Evolutionary conservation across 2,113 vertebrate species (phyloP).

Genomic region (Phalacrocorax aristotelis): DNA sequence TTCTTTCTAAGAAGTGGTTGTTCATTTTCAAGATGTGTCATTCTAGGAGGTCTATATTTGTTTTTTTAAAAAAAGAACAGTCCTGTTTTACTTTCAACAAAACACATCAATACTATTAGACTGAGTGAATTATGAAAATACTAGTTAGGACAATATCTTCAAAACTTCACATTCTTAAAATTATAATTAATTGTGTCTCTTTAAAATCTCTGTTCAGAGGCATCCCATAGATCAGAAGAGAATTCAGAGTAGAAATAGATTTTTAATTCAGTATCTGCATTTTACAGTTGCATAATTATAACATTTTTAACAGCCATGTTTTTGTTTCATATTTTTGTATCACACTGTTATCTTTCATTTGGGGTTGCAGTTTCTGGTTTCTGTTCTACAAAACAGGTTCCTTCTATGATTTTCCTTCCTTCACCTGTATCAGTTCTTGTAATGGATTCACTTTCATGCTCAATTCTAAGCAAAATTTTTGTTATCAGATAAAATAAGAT

Average conservation of each 20-base stretch:
- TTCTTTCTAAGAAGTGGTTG: not conserved
- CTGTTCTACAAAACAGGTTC: not conserved
- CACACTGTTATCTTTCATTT: not conserved
- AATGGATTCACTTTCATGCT: not conserved
- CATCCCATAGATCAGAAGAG: not conserved
- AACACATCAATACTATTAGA: not conserved
- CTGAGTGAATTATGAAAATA: not conserved
- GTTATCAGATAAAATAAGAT: slow-evolving; percentile 17
- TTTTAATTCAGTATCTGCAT: not conserved
- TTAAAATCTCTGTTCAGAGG: not conserved
- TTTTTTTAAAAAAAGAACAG: not conserved
- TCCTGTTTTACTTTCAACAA: not conserved
- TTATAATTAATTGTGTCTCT: not conserved
- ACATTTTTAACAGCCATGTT: not conserved
- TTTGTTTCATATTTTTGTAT: not conserved
- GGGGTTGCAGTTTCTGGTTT: not conserved
- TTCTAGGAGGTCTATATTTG: not conserved
- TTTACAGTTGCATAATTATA: not conserved
- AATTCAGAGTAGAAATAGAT: not conserved
- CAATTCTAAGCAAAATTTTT: not conserved
- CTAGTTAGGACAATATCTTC: not conserved
- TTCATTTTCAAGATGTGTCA: not conserved
- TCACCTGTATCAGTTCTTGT: not conserved
- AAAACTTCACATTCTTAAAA: not conserved
- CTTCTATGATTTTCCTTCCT: not conserved